Conservation (phyloP, 2,113 vertebrate species). For the Himantopus leucocephalus region DNA sequence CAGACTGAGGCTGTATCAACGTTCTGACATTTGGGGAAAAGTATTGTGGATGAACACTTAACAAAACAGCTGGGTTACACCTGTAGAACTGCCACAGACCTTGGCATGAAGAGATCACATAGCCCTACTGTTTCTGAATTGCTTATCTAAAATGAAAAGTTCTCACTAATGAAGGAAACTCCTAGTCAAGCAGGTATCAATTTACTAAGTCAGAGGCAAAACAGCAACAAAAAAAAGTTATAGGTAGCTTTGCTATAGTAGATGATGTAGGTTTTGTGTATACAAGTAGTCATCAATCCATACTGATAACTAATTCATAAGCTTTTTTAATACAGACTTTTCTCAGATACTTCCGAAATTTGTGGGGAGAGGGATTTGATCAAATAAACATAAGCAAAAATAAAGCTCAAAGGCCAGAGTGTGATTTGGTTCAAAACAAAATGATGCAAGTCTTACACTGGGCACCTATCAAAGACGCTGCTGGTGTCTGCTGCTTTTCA, state of each 20-base stretch:
- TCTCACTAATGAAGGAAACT: background rate
- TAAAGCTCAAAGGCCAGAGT: background rate
- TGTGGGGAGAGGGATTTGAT: background rate
- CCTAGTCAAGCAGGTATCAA: background rate
- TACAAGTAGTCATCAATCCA: background rate
- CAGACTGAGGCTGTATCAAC: background rate
- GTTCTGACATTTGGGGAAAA: background rate
- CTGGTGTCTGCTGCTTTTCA: background rate
- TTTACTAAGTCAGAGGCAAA: background rate
- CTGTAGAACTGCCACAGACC: background rate
- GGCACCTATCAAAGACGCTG: background rate
- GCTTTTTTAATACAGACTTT: background rate
- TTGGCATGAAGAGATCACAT: accelerated
- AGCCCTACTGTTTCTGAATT: background rate
- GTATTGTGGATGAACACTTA: background rate
- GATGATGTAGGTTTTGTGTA: background rate
- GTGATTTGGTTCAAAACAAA: background rate
- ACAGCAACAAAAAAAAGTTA: background rate
- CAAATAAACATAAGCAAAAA: background rate
- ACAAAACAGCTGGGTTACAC: background rate
- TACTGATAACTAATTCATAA: background rate
- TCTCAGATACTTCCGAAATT: background rate
- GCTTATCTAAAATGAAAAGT: background rate
- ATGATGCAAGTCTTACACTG: background rate
- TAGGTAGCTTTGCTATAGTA: background rate